phyloP scores from a whole-genome alignment of 2,113 vertebrate species.

The Dermatemys mawii region DNA sequence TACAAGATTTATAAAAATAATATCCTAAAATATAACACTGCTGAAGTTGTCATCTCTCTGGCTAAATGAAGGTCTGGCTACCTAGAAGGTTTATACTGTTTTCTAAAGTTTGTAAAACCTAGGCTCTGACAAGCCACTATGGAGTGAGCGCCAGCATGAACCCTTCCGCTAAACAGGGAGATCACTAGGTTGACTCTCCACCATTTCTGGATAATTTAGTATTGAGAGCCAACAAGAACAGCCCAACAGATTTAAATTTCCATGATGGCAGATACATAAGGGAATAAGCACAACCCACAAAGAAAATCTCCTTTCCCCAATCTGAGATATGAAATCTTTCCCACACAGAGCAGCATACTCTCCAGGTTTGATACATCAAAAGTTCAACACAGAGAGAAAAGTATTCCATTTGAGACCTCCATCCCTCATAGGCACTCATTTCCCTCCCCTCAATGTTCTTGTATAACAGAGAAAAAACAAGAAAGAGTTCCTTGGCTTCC shows the following conservation, averaged over 20 bases:
- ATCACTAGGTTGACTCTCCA: neutral
- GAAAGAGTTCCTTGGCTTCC: neutral
- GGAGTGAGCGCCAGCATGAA: neutral
- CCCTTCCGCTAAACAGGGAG: neutral
- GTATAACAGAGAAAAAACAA: neutral
- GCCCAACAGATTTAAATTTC: neutral
- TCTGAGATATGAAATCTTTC: neutral
- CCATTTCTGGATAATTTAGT: neutral
- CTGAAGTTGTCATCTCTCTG: neutral
- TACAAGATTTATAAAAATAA: neutral
- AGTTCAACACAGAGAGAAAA: neutral
- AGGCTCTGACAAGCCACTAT: neutral
- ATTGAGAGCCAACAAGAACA: neutral
- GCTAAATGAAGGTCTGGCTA: neutral
- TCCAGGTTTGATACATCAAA: neutral
- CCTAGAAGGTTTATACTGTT: neutral
- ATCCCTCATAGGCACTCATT: neutral
- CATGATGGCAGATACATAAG: neutral
- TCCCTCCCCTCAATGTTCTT: neutral
- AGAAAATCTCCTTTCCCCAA: neutral
- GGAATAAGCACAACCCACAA: neutral
- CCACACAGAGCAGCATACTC: neutral
- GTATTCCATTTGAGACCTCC: neutral
- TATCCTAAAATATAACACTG: neutral
- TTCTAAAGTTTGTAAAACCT: neutral